Percentiles rank a stretch among this genome's conserved stretches.
These are phyloP conservation scores for Lepidocyrtoides sp. DNA, from an alignment of 2,888 invertebrate species.

Conservation along the genomic window DNA sequence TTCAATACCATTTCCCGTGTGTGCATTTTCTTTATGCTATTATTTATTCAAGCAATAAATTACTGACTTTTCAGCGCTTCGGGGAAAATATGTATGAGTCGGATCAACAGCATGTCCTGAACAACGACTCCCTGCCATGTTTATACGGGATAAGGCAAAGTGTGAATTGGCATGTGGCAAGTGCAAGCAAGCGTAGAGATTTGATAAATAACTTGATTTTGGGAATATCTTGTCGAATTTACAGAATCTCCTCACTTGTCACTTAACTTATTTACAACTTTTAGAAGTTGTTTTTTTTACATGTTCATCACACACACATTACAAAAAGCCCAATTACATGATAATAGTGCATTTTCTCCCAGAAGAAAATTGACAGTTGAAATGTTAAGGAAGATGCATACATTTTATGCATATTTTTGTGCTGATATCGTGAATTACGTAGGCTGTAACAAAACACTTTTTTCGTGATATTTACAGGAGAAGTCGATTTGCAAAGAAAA, in stretches of 20 bases:
- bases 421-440: slow-evolving; percentile 2
- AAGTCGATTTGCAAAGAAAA: not conserved
- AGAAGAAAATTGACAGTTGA: not conserved
- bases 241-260: slow-evolving; percentile 16
- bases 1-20: not conserved
- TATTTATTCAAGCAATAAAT: not conserved
- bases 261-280: slow-evolving; percentile 28
- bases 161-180: not conserved
- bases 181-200: slow-evolving; percentile 45
- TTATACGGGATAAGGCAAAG: not conserved
- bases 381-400: not conserved
- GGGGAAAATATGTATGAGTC: not conserved
- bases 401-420: too few species aligned
- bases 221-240: slow-evolving; percentile 27
- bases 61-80: not conserved
- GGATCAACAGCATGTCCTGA: not conserved
- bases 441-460: not conserved
- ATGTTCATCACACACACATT: not conserved
- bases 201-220: slow-evolving; percentile 61
- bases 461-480: not conserved
- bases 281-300: not conserved
- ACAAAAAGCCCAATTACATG: not conserved
- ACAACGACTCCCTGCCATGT: too few species aligned
- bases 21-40: not conserved
- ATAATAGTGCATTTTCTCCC: not conserved